Evolutionary conservation across 2,888 invertebrate genomes (phyloP).

Genomic region (Diploptera punctata): DNA sequence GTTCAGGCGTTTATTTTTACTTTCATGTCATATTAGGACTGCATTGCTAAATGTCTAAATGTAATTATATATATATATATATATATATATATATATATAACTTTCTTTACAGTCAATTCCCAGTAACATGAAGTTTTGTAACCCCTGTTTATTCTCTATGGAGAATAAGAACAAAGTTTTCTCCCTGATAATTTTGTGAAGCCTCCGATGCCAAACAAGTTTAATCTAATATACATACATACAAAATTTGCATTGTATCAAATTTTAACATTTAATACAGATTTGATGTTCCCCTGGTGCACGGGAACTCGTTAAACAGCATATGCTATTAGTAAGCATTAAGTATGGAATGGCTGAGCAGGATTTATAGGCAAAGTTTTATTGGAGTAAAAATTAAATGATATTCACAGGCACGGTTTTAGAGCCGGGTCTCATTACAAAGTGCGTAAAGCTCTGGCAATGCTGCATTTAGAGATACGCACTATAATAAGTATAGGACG

Average conservation of each 20-base stretch:
- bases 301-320: neutral
- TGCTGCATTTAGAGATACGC: too few relatives aligned
- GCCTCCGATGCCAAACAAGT: neutral
- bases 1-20: too few relatives aligned
- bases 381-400: neutral
- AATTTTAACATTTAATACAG: slow-evolving; percentile 2
- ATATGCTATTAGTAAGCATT: slow-evolving; percentile 1
- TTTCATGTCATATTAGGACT: too few relatives aligned
- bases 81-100: too few relatives aligned
- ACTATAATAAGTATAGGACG: too few relatives aligned
- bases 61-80: too few relatives aligned
- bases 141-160: too few relatives aligned
- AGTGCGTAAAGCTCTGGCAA: neutral
- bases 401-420: neutral
- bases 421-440: neutral
- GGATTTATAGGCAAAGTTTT: slow-evolving; percentile 23
- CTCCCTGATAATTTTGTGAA: too few relatives aligned
- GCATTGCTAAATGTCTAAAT: too few relatives aligned
- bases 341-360: neutral
- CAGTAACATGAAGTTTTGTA: too few relatives aligned
- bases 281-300: neutral
- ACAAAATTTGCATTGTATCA: slow-evolving; percentile 8
- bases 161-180: too few relatives aligned
- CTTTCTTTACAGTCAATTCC: too few relatives aligned
- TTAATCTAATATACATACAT: slow-evolving; percentile 1